Evolutionary conservation across 2,113 vertebrate species (phyloP), one percentile per base, ranked within the genome.

Genomic region (Pachycephala philippinensis): DNA sequence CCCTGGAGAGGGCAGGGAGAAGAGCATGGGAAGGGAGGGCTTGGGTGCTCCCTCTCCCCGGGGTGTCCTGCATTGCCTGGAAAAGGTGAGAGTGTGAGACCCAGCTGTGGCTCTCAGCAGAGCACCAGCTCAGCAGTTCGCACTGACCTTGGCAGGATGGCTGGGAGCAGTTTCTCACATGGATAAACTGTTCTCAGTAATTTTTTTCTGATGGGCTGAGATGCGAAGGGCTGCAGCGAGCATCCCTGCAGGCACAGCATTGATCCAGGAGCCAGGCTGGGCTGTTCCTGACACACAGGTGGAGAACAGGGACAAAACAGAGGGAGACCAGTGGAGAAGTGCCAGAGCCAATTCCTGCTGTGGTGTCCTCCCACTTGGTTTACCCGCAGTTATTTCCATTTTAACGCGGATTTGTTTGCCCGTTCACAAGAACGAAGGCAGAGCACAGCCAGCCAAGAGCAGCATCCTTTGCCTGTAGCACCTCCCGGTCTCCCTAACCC

Each of bases 321-420:
- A 72, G 18, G 16, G 42, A 74, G 31, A 59, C 11, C 44, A 50
- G n/a, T 4, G 13, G 22, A 56, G 17, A 60, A 37, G 10, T 31
- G 33, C 24, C n/a, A 12, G 23, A 52, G 27, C 14, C 2, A 20
- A 21, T 15, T 23, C 15, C 40, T 40, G 40, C 21, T 12, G 0
- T 21, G 18, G 7, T 33, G 9, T 12, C 7, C 18, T 24, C 19
- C 13, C 15, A 2, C 18, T 31, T 27, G 22, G 26, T 69, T 59
- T 30, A 22, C 20, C 59, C 1, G 1, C n/a, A 6, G 16, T 45
- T 56, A 45, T 50, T 88, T 65, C 50, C 61, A 11, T 53, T 89
- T 44, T 42, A 82, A 20, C 0, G 3, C 10, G n/a, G 1, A 0
- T 12, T 24, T 35, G n/a, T 90, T 68, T 35, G 8, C 17, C 30